Conservation (phyloP, 2,888 invertebrate genomes). For the Drosophila nigricruria region DNA sequence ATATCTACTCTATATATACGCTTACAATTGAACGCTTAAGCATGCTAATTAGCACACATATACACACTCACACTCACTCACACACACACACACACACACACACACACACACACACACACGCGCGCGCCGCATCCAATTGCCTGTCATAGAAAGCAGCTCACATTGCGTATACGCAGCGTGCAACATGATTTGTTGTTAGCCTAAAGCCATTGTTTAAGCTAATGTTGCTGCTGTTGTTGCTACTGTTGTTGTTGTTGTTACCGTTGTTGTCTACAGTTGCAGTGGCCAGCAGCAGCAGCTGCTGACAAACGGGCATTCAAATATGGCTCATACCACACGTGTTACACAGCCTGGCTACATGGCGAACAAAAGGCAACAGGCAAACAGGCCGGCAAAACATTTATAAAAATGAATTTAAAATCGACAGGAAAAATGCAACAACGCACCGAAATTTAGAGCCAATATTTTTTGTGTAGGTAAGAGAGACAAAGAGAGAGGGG, state of each 20-base stretch:
- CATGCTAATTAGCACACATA: constrained; percentile 59
- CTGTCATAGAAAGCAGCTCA: constrained; percentile 3
- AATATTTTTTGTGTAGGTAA: not conserved
- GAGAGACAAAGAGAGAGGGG: not conserved
- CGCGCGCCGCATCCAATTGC: not conserved
- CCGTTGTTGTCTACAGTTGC: constrained; percentile 45
- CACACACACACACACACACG: not conserved
- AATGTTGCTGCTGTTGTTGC: constrained; percentile 11
- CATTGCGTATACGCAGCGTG: constrained; percentile 63
- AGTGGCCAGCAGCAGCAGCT: constrained; percentile 53
- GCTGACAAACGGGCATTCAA: constrained; percentile 37
- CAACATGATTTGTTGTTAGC: constrained; percentile 32
- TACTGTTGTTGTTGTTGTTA: constrained; percentile 15
- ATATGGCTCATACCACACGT: constrained; percentile 64
- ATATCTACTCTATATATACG: not conserved
- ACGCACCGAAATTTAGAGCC: constrained; percentile 15
- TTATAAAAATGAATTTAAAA: constrained; percentile 76
- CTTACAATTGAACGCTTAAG: constrained; percentile 31
- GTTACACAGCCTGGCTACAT: constrained; percentile 9
- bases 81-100: not conserved
- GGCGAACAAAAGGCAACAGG: constrained; percentile 12
- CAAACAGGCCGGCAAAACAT: constrained; percentile 67
- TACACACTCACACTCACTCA: constrained; percentile 1
- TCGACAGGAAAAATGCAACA: constrained; percentile 69
- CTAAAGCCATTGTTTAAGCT: constrained; percentile 2